Conservation (phyloP, 2,113 vertebrate genomes). For the Piliocolobus tephrosceles region DNA sequence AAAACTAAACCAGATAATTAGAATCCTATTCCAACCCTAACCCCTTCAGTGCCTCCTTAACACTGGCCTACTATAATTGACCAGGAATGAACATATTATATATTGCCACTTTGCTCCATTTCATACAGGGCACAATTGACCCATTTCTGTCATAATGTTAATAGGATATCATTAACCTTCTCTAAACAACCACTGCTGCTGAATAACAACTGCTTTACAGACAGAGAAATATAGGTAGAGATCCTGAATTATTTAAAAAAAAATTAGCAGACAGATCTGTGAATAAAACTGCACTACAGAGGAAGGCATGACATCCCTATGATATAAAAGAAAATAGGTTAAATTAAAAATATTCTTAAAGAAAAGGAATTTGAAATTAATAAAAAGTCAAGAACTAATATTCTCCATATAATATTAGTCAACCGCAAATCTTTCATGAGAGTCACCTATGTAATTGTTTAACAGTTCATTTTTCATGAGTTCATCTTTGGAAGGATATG, state of each 20-base stretch:
- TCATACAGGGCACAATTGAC: not conserved
- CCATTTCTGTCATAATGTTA: not conserved
- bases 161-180: not conserved
- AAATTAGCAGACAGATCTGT: not conserved
- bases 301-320: not conserved
- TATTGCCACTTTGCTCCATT: not conserved
- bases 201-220: not conserved
- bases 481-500: not conserved
- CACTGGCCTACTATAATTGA: not conserved
- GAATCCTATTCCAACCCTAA: not conserved
- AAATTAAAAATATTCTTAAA: not conserved
- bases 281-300: not conserved
- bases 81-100: not conserved
- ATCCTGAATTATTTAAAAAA: not conserved
- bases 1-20: not conserved
- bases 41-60: not conserved
- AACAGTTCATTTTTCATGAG: not conserved
- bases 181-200: not conserved
- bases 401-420: not conserved
- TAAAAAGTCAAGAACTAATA: not conserved
- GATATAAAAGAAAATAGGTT: not conserved
- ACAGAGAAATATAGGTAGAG: not conserved
- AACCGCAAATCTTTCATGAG: not conserved
- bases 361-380: not conserved
- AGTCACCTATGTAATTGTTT: not conserved